phyloP scores from a whole-genome alignment of 2,113 vertebrate genomes.

The Bothrops jararaca region DNA sequence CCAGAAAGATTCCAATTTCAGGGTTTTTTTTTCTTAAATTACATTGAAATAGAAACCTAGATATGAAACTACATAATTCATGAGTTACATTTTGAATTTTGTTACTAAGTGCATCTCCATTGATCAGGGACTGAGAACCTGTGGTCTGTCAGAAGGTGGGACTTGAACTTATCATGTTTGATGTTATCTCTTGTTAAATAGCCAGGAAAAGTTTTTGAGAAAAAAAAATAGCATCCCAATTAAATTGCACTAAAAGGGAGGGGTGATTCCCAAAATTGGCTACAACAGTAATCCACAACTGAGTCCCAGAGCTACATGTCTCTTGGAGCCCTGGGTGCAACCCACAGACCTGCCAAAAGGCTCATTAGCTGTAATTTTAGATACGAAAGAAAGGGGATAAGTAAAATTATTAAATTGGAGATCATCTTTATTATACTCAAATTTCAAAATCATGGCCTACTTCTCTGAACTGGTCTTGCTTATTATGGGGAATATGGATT shows the following conservation, averaged over 20 bases:
- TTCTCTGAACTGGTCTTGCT: neutral
- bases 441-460: neutral
- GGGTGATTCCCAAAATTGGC: neutral
- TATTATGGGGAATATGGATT: neutral
- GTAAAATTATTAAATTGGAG: neutral
- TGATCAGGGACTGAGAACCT: neutral
- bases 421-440: neutral
- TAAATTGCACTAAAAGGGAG: neutral
- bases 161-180: neutral
- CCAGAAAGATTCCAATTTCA: neutral
- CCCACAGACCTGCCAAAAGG: neutral
- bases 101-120: neutral
- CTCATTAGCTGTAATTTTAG: neutral
- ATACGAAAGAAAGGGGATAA: neutral
- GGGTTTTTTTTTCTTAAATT: neutral
- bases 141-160: neutral
- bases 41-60: neutral
- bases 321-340: neutral
- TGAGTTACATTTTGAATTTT: neutral
- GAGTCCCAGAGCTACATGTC: neutral
- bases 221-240: neutral
- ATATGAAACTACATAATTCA: neutral
- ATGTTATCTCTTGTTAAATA: neutral
- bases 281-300: neutral
- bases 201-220: neutral